Evolutionary conservation across 1,140 invertebrate species (phyloP).

Genomic region (Drosophila pachea): DNA sequence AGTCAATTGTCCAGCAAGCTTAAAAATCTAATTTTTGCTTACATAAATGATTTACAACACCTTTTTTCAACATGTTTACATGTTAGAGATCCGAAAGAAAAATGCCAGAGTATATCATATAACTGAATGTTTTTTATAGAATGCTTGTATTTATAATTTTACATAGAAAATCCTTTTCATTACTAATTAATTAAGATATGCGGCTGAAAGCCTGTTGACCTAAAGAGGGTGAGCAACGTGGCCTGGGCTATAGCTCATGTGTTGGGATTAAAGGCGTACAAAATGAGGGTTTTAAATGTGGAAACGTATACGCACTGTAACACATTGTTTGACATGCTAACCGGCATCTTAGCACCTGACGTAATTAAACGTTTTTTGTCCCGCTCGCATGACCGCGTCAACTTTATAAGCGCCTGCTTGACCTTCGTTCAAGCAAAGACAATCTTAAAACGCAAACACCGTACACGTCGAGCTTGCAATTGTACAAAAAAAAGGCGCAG

Average conservation of each 20-base stretch:
- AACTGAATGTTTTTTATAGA: background rate
- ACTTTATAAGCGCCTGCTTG: slow-evolving; percentile 58
- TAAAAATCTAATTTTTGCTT: too few relatives aligned
- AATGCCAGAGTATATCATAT: too few relatives aligned
- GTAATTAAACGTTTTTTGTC: slow-evolving; percentile 67
- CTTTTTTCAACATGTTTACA: too few relatives aligned
- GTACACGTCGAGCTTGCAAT: background rate
- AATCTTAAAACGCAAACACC: slow-evolving; percentile 1
- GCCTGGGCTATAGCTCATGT: background rate
- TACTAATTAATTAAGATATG: slow-evolving; percentile 46
- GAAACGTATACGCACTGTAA: slow-evolving; percentile 48
- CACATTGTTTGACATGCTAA: slow-evolving; percentile 46
- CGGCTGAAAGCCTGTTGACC: background rate
- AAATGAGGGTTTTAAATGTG: slow-evolving; percentile 48
- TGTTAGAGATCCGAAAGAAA: too few relatives aligned
- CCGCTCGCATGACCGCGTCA: slow-evolving; percentile 46
- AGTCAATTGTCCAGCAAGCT: too few relatives aligned
- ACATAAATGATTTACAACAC: too few relatives aligned
- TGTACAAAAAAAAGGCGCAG: slow-evolving; percentile 20
- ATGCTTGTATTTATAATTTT: slow-evolving; percentile 6
- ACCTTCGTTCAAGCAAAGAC: slow-evolving; percentile 37
- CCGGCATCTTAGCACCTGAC: slow-evolving; percentile 73
- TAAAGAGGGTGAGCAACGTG: background rate
- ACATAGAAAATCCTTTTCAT: slow-evolving; percentile 37
- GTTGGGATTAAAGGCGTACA: too few relatives aligned